Evolutionary conservation across 2,888 invertebrate genomes (phyloP).

Genomic region (Meta bourneti): DNA sequence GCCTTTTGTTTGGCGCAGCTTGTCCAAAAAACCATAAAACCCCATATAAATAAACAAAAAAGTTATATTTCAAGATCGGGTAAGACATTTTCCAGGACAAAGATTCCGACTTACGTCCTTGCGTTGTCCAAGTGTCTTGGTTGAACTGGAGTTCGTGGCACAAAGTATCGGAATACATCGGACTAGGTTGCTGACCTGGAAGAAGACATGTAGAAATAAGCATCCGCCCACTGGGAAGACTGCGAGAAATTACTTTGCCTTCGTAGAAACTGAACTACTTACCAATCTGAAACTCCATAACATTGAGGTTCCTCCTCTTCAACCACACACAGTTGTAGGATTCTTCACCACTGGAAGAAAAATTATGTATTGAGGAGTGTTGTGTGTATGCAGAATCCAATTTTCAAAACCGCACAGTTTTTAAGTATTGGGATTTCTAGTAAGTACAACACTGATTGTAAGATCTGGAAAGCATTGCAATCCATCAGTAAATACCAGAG

Average conservation of each 20-base stretch:
- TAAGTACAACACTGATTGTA: too few relatives aligned
- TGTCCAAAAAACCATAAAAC: too few relatives aligned
- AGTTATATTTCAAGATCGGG: too few relatives aligned
- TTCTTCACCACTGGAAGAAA: constrained; percentile 83
- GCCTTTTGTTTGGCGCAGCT: too few relatives aligned
- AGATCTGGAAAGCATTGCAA: too few relatives aligned
- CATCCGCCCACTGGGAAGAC: neutral
- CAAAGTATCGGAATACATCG: constrained; percentile 81
- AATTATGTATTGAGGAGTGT: neutral
- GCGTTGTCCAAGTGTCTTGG: constrained; percentile 84
- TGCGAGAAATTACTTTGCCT: too few relatives aligned
- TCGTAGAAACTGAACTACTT: neutral
- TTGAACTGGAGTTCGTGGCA: constrained; percentile 83
- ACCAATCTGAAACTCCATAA: constrained; percentile 84
- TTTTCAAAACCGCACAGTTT: too few relatives aligned
- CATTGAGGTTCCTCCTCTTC: constrained; percentile 84
- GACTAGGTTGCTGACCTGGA: constrained; percentile 70
- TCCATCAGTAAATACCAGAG: too few relatives aligned
- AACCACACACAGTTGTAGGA: constrained; percentile 85
- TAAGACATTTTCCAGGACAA: too few relatives aligned
- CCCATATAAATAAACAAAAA: too few relatives aligned
- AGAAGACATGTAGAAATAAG: neutral
- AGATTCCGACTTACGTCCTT: constrained; percentile 83
- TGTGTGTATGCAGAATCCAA: neutral
- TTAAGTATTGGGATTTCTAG: too few relatives aligned